A percentile compares a stretch with the other conserved stretches of the same genome.
Evolutionary conservation across 2,888 invertebrate species (phyloP).

Genomic region (Epistrophe eligans): DNA sequence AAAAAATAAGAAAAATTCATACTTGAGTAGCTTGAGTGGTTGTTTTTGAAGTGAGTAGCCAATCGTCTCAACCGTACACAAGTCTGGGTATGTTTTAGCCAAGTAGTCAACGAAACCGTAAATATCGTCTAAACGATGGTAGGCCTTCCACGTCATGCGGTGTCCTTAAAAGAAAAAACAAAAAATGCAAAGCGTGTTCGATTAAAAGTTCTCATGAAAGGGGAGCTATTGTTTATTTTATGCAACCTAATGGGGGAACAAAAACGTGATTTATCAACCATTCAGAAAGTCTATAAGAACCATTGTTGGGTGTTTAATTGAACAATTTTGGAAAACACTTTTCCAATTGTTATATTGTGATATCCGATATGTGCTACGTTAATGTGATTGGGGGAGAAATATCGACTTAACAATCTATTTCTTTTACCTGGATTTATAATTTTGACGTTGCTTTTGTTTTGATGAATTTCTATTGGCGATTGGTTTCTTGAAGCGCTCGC

Average conservation of each 20-base stretch:
- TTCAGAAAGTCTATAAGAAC: conserved; percentile 29
- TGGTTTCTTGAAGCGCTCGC: background rate
- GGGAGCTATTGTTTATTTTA: background rate
- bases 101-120: conserved; percentile 89
- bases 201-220: conserved; percentile 27
- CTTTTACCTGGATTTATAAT: background rate
- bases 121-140: conserved; percentile 89
- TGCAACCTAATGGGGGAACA: conserved; percentile 17
- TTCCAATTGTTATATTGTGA: conserved; percentile 49
- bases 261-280: conserved; percentile 44
- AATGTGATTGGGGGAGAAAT: conserved; percentile 21
- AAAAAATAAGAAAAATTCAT: conserved; percentile 62
- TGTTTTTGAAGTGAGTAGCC: conserved; percentile 90
- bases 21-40: conserved; percentile 87
- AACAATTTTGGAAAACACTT: conserved; percentile 63
- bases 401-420: conserved; percentile 69
- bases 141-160: conserved; percentile 91
- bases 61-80: conserved; percentile 89
- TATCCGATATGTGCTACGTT: background rate
- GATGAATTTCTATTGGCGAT: background rate
- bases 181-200: conserved; percentile 25
- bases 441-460: background rate
- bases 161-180: conserved; percentile 79
- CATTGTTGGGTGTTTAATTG: conserved; percentile 56
- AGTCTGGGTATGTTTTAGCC: conserved; percentile 88